phyloP scores from a whole-genome alignment of 1,140 invertebrate genomes.

The Caerostris darwini region DNA sequence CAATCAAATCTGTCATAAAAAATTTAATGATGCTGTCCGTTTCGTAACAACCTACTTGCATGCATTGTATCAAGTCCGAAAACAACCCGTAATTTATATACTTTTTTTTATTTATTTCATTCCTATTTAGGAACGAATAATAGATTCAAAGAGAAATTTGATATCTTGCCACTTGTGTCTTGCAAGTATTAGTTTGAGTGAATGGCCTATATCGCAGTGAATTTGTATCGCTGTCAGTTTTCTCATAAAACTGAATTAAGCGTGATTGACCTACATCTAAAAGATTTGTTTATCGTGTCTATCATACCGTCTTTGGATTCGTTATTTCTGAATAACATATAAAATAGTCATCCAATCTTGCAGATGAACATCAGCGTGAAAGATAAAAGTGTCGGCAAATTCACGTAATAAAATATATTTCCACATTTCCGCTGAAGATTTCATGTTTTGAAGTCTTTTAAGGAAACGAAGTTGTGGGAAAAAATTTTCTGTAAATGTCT shows the following conservation, averaged over 20 bases:
- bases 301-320: background rate
- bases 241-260: background rate
- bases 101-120: background rate
- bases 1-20: background rate
- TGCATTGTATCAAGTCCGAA: background rate
- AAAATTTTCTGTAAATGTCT: too few relatives aligned
- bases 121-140: background rate
- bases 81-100: background rate
- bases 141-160: background rate
- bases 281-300: background rate
- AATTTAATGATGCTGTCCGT: background rate
- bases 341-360: background rate
- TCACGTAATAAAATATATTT: background rate
- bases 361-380: background rate
- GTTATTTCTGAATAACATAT: background rate
- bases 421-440: background rate
- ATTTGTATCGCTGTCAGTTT: slow-evolving; percentile 5
- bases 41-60: background rate
- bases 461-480: background rate
- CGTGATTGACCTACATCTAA: background rate
- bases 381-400: background rate
- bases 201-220: background rate
- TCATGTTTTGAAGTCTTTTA: background rate
- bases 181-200: background rate
- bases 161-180: background rate